phyloP scores from a whole-genome alignment of 2,113 vertebrate species.

The Turdus rufiventris region DNA sequence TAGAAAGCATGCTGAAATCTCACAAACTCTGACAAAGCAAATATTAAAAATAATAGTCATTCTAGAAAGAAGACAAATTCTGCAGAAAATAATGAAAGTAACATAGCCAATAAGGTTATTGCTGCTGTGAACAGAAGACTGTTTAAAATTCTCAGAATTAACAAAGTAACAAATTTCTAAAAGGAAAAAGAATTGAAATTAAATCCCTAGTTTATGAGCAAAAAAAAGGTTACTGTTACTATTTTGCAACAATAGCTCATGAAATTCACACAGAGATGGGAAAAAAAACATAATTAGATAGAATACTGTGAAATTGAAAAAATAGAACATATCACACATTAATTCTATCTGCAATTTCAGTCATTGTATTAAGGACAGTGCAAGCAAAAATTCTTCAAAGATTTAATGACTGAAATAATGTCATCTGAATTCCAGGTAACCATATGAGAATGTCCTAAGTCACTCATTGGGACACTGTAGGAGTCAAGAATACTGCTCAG shows the following conservation, averaged over 20 bases:
- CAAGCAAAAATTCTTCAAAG: background rate
- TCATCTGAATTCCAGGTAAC: background rate
- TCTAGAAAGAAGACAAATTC: background rate
- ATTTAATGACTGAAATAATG: background rate
- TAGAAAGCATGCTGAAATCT: background rate
- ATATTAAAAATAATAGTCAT: background rate
- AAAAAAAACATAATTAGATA: background rate
- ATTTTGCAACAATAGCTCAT: background rate
- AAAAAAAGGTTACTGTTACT: background rate
- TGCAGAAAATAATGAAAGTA: background rate
- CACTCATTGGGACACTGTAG: background rate
- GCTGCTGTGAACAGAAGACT: background rate
- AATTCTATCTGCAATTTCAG: background rate
- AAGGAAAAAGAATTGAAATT: background rate
- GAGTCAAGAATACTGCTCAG: background rate
- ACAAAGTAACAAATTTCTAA: background rate
- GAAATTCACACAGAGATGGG: background rate
- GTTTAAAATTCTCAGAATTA: background rate
- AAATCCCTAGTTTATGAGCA: background rate
- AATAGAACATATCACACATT: background rate
- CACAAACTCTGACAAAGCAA: background rate
- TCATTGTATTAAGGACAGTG: background rate
- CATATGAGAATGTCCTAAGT: background rate
- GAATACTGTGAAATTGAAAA: background rate
- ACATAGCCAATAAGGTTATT: background rate